phyloP scores from a whole-genome alignment of 2,113 vertebrate genomes.

The Colossoma macropomum region DNA sequence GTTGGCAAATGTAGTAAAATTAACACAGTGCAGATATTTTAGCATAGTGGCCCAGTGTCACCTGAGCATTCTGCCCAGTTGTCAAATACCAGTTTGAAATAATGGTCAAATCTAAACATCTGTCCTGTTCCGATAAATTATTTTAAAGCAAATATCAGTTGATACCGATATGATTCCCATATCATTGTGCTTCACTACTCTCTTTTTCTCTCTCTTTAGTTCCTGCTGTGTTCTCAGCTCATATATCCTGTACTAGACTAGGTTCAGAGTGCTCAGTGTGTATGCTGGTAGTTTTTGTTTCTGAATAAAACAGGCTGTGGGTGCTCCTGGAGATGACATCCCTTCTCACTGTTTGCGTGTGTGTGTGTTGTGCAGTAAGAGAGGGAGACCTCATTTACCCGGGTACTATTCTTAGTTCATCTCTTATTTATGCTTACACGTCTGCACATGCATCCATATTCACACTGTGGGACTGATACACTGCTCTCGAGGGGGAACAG shows the following conservation, averaged over 20 bases:
- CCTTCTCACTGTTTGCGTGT: conserved; percentile 6
- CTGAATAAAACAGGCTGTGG: neutral
- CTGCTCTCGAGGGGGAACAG: neutral
- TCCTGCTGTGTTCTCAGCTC: neutral
- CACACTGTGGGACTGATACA: conserved; percentile 26
- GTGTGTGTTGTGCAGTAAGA: neutral
- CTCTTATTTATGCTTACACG: conserved; percentile 53
- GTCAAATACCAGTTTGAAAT: too few species aligned
- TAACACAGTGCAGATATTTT: too few species aligned
- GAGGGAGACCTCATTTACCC: conserved; percentile 36
- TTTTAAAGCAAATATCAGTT: too few species aligned
- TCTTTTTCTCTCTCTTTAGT: too few species aligned
- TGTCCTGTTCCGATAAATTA: too few species aligned
- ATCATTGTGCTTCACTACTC: too few species aligned
- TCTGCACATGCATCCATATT: conserved; percentile 42
- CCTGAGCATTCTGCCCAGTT: too few species aligned
- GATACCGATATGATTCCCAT: too few species aligned
- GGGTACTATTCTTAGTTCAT: conserved; percentile 43
- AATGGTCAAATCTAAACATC: too few species aligned
- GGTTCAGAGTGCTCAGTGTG: neutral
- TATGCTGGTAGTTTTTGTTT: conserved; percentile 2
- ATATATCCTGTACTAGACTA: neutral
- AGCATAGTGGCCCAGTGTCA: too few species aligned
- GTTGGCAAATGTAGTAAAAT: too few species aligned
- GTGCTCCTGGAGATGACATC: neutral